A percentile compares a stretch with the other conserved stretches of the same genome.
phyloP scores from a whole-genome alignment of 2,888 invertebrate species.

The Tenthredo amoena region DNA sequence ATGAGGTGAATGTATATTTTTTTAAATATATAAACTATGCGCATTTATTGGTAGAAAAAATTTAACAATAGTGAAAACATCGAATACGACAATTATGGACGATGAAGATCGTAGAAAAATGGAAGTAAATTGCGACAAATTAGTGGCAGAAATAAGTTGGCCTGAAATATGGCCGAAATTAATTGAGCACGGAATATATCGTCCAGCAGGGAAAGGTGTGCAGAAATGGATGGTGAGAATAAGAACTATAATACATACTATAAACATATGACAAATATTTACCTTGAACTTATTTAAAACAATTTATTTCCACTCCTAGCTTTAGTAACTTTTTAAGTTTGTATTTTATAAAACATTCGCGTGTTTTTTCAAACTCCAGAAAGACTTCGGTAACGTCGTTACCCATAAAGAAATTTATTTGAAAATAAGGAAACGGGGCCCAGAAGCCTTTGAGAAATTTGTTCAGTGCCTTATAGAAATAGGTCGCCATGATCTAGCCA shows the following conservation, averaged over 20 bases:
- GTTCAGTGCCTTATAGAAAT: constrained; percentile 66
- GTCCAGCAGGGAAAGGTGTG: not conserved
- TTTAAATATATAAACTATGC: not conserved
- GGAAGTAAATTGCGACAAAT: not conserved
- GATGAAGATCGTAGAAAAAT: constrained; percentile 23
- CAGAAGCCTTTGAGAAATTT: constrained; percentile 70
- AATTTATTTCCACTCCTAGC: not conserved
- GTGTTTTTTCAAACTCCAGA: not conserved
- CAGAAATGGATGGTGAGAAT: constrained; percentile 20
- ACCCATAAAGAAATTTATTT: constrained; percentile 64
- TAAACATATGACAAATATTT: not conserved
- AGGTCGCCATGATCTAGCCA: constrained; percentile 64
- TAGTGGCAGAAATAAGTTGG: constrained; percentile 27
- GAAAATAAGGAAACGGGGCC: constrained; percentile 72
- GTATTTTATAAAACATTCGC: not conserved
- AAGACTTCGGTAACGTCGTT: not conserved
- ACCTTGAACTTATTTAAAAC: not conserved
- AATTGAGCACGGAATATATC: constrained; percentile 19
- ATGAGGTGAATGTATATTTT: not conserved
- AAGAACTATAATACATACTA: not conserved
- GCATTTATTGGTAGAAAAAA: not conserved
- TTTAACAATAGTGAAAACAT: not conserved
- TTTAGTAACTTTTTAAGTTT: too few species aligned
- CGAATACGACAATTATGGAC: not conserved
- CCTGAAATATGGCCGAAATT: constrained; percentile 18